Conservation (phyloP, 2,888 invertebrate genomes). For the Drosophila lacicola region DNA sequence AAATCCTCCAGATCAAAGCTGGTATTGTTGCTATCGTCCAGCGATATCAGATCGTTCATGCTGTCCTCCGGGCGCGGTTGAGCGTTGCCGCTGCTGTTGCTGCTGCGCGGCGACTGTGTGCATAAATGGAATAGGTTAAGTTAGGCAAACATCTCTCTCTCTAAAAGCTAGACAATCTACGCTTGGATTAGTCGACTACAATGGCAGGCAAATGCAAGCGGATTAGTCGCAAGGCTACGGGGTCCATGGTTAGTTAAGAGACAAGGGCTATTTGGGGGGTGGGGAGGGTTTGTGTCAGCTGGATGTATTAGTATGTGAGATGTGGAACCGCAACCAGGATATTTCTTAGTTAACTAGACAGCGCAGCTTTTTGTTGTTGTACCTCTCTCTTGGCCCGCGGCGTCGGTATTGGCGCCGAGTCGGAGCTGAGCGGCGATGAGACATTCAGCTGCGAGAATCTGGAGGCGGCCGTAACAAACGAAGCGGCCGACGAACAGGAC, state of each 20-base stretch:
- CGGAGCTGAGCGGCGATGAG: constrained; percentile 56
- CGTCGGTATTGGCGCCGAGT: constrained; percentile 79
- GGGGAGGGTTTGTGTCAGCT: constrained; percentile 6
- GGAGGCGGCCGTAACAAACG: constrained; percentile 81
- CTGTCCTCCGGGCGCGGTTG: constrained; percentile 82
- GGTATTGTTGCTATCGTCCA: constrained; percentile 88
- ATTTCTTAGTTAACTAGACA: constrained; percentile 47
- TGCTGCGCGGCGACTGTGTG: constrained; percentile 71
- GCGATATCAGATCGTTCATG: constrained; percentile 88
- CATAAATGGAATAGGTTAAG: constrained; percentile 25
- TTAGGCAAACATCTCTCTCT: background rate
- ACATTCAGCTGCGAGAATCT: constrained; percentile 75
- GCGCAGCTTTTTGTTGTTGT: constrained; percentile 60
- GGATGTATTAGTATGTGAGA: constrained; percentile 50
- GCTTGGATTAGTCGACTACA: constrained; percentile 29
- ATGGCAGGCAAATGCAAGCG: constrained; percentile 35
- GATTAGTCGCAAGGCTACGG: constrained; percentile 33
- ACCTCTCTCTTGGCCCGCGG: constrained; percentile 84
- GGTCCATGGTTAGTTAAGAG: background rate
- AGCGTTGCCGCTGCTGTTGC: constrained; percentile 67
- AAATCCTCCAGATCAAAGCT: constrained; percentile 89
- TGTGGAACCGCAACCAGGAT: constrained; percentile 60
- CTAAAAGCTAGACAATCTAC: background rate
- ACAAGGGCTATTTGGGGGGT: too few species aligned
- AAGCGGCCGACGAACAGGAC: constrained; percentile 73